Percentiles rank a stretch among this genome's conserved stretches.
phyloP scores from a whole-genome alignment of 1,140 invertebrate genomes.

The Anadara kagoshimensis region DNA sequence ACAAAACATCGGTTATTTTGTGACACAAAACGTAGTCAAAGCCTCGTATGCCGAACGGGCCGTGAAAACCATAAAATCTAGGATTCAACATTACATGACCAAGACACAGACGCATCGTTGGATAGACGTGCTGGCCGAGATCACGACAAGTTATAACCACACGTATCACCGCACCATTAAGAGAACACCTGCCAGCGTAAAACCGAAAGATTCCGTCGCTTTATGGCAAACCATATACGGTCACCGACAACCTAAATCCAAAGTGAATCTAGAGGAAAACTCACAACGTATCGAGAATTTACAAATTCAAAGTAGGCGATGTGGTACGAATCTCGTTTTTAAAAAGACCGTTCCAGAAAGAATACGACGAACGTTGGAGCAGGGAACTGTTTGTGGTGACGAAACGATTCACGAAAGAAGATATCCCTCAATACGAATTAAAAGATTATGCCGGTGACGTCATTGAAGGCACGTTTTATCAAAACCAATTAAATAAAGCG shows the following conservation, averaged over 20 bases:
- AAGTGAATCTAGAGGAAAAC: neutral
- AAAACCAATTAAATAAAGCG: constrained; percentile 25
- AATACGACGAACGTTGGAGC: constrained; percentile 35
- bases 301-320: constrained; percentile 32
- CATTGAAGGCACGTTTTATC: constrained; percentile 23
- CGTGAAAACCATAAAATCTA: constrained; percentile 15
- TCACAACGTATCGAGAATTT: neutral
- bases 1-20: constrained; percentile 1
- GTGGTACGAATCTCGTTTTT: constrained; percentile 18
- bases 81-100: constrained; percentile 19
- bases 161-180: constrained; percentile 26
- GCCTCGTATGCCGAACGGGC: neutral
- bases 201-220: constrained; percentile 23
- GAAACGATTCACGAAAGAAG: constrained; percentile 5
- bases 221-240: constrained; percentile 3
- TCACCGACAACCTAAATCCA: neutral
- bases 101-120: neutral
- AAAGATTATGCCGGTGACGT: constrained; percentile 37
- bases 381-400: constrained; percentile 30
- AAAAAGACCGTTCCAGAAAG: constrained; percentile 22
- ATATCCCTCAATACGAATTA: constrained; percentile 23
- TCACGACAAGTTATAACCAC: constrained; percentile 20
- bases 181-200: constrained; percentile 13
- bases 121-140: constrained; percentile 17
- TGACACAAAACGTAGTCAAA: constrained; percentile 11